phyloP scores from a whole-genome alignment of 2,888 invertebrate genomes.

The Cheilosia vulpina region DNA sequence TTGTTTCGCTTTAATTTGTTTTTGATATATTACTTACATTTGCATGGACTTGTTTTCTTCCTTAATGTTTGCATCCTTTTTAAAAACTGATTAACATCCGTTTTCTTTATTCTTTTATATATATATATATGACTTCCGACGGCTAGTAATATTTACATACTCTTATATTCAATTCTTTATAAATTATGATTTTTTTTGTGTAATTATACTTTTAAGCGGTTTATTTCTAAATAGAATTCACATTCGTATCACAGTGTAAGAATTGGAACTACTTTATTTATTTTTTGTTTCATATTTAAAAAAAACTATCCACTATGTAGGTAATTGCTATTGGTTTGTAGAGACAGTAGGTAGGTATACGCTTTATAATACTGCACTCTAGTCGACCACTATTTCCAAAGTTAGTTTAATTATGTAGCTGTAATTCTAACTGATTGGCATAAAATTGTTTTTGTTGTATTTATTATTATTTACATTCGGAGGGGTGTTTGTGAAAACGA shows the following conservation, averaged over 20 bases:
- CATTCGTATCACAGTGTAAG: constrained; percentile 49
- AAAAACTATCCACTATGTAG: background rate
- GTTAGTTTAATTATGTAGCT: constrained; percentile 1
- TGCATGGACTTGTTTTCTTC: constrained; percentile 96
- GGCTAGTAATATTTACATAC: background rate
- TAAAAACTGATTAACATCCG: constrained; percentile 80
- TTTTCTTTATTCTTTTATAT: constrained; percentile 67
- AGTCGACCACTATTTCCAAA: constrained; percentile 1
- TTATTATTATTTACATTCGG: constrained; percentile 71
- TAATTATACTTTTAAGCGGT: background rate
- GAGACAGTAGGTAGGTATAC: background rate
- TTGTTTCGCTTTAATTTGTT: constrained; percentile 16
- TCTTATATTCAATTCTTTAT: background rate
- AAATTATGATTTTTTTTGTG: background rate
- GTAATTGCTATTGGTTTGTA: background rate
- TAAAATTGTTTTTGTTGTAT: constrained; percentile 38
- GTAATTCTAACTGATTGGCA: constrained; percentile 14
- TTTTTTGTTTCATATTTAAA: constrained; percentile 1
- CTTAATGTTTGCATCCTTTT: constrained; percentile 93
- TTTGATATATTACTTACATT: constrained; percentile 89
- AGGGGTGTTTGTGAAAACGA: constrained; percentile 63
- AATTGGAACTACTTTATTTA: background rate
- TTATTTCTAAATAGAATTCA: constrained; percentile 11
- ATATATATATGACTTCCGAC: constrained; percentile 10
- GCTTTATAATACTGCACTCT: constrained; percentile 31